Conservation (phyloP, 2,888 invertebrate genomes). For the Ommatoiulus sabulosus region DNA sequence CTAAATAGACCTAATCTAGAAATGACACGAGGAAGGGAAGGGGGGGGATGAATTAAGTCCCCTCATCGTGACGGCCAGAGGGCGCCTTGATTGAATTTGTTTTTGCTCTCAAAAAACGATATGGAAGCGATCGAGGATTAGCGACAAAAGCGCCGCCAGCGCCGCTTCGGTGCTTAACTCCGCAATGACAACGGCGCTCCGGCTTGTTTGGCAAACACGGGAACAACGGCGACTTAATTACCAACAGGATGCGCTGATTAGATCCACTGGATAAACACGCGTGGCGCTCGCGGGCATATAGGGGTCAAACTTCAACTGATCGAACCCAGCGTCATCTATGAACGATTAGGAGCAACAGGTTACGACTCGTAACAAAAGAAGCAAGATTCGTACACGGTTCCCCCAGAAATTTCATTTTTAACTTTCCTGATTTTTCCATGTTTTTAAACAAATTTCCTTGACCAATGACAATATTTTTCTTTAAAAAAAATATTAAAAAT, state of each 20-base stretch:
- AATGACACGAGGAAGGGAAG: no score
- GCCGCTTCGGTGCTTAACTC: neutral
- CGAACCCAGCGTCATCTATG: no score
- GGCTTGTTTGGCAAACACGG: neutral
- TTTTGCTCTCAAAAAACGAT: neutral
- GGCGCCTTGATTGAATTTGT: constrained; percentile 9
- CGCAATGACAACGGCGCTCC: neutral
- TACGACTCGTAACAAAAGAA: no score
- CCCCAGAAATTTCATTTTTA: no score
- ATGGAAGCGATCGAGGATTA: constrained; percentile 35
- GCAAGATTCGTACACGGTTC: no score
- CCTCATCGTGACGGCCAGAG: neutral
- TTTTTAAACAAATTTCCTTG: no score
- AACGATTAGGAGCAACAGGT: no score
- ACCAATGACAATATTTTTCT: no score
- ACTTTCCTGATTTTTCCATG: no score
- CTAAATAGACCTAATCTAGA: constrained; percentile 7
- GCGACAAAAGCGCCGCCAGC: constrained; percentile 31
- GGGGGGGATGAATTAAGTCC: neutral
- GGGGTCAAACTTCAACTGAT: no score
- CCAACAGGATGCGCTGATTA: neutral
- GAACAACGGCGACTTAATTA: neutral
- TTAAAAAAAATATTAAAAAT: no score
- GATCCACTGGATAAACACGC: neutral
- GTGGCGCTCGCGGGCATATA: no score